A percentile compares a stretch with the other conserved stretches of the same genome.
phyloP scores from a whole-genome alignment of 2,113 vertebrate species.

The Chaenogobius annularis region DNA sequence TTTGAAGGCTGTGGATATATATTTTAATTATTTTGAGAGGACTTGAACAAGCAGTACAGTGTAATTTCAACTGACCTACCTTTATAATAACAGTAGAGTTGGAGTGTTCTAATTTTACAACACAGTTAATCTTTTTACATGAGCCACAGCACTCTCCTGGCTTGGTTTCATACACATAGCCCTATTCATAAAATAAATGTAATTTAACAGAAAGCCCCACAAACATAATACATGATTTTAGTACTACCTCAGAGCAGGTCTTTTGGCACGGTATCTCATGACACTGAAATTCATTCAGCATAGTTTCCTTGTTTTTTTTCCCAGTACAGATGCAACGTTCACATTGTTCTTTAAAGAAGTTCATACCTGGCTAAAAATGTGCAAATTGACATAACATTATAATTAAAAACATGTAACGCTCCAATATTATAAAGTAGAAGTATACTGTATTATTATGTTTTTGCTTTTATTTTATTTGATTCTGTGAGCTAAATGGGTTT shows the following conservation, averaged over 20 bases:
- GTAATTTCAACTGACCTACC: constrained; percentile 58
- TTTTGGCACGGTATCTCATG: constrained; percentile 15
- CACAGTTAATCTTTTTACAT: constrained; percentile 74
- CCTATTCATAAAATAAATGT: constrained; percentile 61
- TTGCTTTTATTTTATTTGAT: not conserved
- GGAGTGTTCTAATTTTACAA: constrained; percentile 45
- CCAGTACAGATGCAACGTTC: constrained; percentile 69
- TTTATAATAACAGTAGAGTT: constrained; percentile 51
- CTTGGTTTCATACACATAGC: constrained; percentile 31
- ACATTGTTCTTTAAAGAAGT: constrained; percentile 57
- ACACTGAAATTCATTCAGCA: constrained; percentile 56
- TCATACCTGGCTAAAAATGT: constrained; percentile 65
- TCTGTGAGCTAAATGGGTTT: constrained; percentile 23
- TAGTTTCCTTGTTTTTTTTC: constrained; percentile 34
- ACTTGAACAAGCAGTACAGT: not conserved
- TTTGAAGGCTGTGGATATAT: constrained; percentile 70
- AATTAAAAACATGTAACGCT: not conserved
- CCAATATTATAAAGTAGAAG: no score
- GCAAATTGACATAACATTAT: not conserved
- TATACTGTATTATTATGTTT: no score
- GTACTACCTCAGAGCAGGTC: constrained; percentile 62
- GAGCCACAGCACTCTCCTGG: constrained; percentile 81
- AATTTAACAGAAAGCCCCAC: not conserved
- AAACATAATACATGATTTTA: not conserved
- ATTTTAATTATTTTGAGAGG: not conserved